Evolutionary conservation across 2,888 invertebrate genomes (phyloP), one percentile per base, ranked within the genome.

Genomic region (Thyatira batis): DNA sequence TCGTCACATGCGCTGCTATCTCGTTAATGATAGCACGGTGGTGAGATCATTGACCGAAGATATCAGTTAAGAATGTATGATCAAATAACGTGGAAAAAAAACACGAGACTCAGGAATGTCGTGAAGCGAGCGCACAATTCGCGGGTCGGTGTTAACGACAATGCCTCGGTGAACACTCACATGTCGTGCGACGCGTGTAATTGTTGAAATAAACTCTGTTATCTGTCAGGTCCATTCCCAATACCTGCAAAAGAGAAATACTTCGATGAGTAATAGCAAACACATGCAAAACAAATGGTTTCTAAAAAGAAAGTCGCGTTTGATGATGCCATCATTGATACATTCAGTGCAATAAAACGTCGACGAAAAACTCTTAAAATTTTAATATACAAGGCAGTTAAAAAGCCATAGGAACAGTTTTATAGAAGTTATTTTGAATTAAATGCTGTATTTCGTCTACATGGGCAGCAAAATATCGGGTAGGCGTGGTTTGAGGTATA

Each of bases 221-320:
- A 67, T 68, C 65, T 73, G 69, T 74, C 70, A 63, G 57, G 67
- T 66, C 69, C 72, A 65, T 73, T 73, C 73, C 63, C 63, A 75
- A 75, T 87, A 87, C 88, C 86, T 87, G 88, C 28, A 82, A 85
- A 69, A 69, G 73, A 73, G 53, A 73, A 73, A 75, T 43, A 55
- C 43, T 27, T 8, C 30, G 51, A 51, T 65, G 30, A 61, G 46
- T 50, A 58, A 33, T 27, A 10, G 10, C 23, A 52, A 50, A 27
- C 28, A 25, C 13, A 21, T 6, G 21, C 2, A 23, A 43, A 21
- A 33, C 45, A 50, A 10, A 49, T 21, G 20, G 11, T 30, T 55
- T 54, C 48, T 17, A 33, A 58, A 45, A 39, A 20, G 48, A 54
- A 45, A 49, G 23, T 48, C 48, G 10, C 48, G 48, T 28, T 48